A percentile compares a stretch with the other conserved stretches of the same genome.
Conservation (phyloP, 1,140 invertebrate genomes). For the Ephestia elutella region DNA sequence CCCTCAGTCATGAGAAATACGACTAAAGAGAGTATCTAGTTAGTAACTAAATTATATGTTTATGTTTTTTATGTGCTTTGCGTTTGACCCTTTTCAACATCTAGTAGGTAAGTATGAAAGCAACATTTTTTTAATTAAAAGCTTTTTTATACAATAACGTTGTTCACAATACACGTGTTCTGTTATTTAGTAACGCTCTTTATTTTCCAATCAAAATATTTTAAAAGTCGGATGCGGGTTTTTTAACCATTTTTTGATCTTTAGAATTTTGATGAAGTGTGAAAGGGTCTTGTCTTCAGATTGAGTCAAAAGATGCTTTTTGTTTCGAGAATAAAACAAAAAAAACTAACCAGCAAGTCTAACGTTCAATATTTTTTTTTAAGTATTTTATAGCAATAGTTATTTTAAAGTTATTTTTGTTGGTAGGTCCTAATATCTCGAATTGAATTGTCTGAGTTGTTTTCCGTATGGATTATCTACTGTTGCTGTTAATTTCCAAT, state of each 20-base stretch:
- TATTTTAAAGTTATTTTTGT: no score
- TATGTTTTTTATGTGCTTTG: no score
- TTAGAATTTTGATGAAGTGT: slow-evolving; percentile 62
- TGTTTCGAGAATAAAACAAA: slow-evolving; percentile 26
- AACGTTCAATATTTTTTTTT: background rate
- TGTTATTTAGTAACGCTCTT: slow-evolving; percentile 51
- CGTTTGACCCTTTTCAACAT: no score
- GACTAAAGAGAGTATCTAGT: no score
- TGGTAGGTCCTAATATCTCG: no score
- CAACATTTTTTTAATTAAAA: background rate
- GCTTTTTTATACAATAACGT: background rate
- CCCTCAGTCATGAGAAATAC: no score
- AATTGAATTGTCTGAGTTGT: no score
- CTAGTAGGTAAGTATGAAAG: background rate
- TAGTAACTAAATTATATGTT: no score
- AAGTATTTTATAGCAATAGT: background rate
- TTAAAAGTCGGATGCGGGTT: slow-evolving; percentile 56
- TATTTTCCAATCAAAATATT: slow-evolving; percentile 71
- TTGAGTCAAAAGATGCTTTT: slow-evolving; percentile 53
- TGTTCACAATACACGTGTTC: slow-evolving; percentile 22
- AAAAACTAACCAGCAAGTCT: slow-evolving; percentile 20
- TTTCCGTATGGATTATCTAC: no score
- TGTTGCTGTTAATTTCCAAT: no score
- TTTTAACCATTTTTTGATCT: slow-evolving; percentile 32
- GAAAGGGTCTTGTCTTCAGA: slow-evolving; percentile 53